phyloP scores from a whole-genome alignment of 1,140 invertebrate genomes.

The Doryteuthis pealeii region DNA sequence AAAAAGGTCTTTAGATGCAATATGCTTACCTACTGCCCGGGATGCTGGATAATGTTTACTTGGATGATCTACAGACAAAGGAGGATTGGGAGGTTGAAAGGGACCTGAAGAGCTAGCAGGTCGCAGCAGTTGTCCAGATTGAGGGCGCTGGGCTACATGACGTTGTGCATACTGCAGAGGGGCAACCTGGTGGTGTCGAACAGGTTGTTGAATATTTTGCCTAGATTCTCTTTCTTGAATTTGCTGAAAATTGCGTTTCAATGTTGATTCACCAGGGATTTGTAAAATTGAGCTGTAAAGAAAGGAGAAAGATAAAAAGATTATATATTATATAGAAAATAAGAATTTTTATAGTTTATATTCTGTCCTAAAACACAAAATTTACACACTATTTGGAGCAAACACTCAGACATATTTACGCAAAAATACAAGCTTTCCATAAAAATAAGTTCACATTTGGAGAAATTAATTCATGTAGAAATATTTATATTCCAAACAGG shows the following conservation, averaged over 20 bases:
- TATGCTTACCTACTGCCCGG: constrained; percentile 26
- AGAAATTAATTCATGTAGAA: no score
- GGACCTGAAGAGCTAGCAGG: constrained; percentile 35
- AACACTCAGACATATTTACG: no score
- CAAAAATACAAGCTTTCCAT: no score
- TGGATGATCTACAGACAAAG: constrained; percentile 20
- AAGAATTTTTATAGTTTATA: not conserved
- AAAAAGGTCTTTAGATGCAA: no score
- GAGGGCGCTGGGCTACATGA: constrained; percentile 31
- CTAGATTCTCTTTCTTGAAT: constrained; percentile 71
- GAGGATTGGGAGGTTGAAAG: constrained; percentile 31
- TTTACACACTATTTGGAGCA: no score
- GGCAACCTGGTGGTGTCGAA: constrained; percentile 27
- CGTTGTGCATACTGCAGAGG: constrained; percentile 23
- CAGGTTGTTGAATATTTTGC: constrained; percentile 32
- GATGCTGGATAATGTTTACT: constrained; percentile 42
- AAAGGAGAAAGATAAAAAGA: not conserved
- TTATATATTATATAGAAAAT: not conserved
- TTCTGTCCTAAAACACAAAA: not conserved
- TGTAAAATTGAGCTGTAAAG: constrained; percentile 56
- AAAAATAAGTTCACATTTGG: no score
- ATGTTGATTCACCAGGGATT: constrained; percentile 59
- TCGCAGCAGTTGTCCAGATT: constrained; percentile 33
- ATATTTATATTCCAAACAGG: no score
- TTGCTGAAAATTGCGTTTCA: constrained; percentile 78